Base-by-base conservation (phyloP, 1,140 invertebrate genomes). In the Harpegnathos saltator region DNA sequence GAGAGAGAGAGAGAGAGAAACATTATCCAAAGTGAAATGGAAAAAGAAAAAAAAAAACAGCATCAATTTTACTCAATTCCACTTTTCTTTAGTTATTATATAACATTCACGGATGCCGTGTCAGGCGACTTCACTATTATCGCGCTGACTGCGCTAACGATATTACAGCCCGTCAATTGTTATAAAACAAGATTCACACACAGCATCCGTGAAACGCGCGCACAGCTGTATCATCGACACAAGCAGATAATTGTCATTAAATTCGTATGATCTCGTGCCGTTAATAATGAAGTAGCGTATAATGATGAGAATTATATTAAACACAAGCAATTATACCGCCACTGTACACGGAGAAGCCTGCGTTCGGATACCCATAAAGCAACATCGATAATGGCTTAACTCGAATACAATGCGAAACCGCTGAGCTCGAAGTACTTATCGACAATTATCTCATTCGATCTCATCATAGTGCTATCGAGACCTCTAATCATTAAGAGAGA, bases 171-270 rank as follows among this genome's bases (percentile, higher is more conserved):
- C 9, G 38, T 44, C 7, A 11, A 11, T 44, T 44, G 38, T 44
- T 44, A 44, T 44, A 44, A 44, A 44, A 44, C 38, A 44, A 44
- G 38, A 44, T 44, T 44, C 38, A 44, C 38, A 9, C 3, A 11
- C 7, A 9, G 9, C 29, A 38, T 38, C n/a, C 22, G 22, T 56
- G 14, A 54, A 17, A 72, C 56, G 22, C n/a, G n/a, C n/a, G n/a
- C n/a, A n/a, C 44, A 56, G 17, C 15, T 38, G 9, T 19, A 71
- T 38, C 9, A 58, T 22, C 0, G 22, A 59, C 14, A 48, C 7
- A 19, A 19, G 61, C 15, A 48, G 17, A 74, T 74, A 44, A 74
- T 74, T 74, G 33, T 74, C 15, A 68, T 52, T 68, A 52, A 68
- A 68, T 65, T 68, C 50, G 48, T 52, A 52, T 52, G 22, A 15